Evolutionary conservation across 2,113 vertebrate species (phyloP).

Genomic region (Tachysurus fulvidraco): DNA sequence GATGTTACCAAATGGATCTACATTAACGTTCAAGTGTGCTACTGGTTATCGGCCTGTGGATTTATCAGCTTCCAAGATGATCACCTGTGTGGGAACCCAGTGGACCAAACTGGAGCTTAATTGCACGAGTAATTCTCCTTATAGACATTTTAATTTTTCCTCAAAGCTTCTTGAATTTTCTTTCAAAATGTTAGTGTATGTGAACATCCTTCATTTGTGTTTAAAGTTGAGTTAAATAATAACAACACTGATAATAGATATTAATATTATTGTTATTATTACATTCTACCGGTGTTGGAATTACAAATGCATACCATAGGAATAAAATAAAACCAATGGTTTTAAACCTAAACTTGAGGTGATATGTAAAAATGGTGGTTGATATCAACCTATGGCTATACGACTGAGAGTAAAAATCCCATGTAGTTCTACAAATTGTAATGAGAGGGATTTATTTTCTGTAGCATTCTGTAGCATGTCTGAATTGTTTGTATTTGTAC

Average conservation of each 20-base stretch:
- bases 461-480: neutral
- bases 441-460: neutral
- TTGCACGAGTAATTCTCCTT: slow-evolving; percentile 15
- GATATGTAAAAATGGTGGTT: too few species aligned
- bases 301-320: neutral
- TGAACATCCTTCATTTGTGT: neutral
- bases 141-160: neutral
- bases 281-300: neutral
- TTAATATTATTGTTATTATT: neutral
- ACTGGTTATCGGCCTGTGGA: neutral
- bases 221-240: neutral
- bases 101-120: slow-evolving; percentile 24
- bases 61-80: neutral
- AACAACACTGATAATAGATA: neutral
- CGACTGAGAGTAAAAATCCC: too few species aligned
- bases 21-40: slow-evolving; percentile 6
- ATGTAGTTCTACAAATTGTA: slow-evolving; percentile 6
- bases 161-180: neutral
- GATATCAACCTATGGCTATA: too few species aligned
- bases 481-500: neutral
- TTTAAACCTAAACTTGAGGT: neutral
- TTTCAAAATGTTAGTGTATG: neutral
- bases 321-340: neutral
- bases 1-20: neutral
- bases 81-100: neutral